These are phyloP conservation scores for Stratiomys singularior DNA, from an alignment of 2,888 invertebrate genomes.

Conservation along the genomic window DNA sequence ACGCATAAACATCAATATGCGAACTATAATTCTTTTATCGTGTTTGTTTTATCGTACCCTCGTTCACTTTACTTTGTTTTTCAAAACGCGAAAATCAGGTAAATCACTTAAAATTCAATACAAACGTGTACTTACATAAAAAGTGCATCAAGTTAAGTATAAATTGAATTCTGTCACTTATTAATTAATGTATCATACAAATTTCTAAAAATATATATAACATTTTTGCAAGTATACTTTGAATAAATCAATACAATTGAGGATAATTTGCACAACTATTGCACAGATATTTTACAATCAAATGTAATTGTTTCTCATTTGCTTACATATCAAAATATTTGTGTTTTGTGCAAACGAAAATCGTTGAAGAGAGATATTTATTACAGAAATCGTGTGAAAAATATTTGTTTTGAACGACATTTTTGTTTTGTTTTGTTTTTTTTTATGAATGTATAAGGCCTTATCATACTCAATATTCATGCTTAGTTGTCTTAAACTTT, in stretches of 20 bases:
- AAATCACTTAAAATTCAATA: too few relatives aligned
- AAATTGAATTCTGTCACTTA: too few relatives aligned
- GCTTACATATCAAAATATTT: neutral
- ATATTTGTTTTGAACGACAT: neutral
- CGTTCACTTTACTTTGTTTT: neutral
- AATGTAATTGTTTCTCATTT: neutral
- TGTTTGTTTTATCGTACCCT: neutral
- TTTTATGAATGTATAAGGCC: slow-evolving; percentile 53
- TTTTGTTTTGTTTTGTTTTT: slow-evolving; percentile 12
- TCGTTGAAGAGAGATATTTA: too few relatives aligned
- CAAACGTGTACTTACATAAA: too few relatives aligned
- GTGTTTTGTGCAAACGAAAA: too few relatives aligned
- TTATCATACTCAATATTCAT: slow-evolving; percentile 52
- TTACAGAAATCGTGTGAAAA: neutral
- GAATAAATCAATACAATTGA: neutral
- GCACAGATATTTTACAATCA: slow-evolving; percentile 14
- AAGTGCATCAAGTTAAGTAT: too few relatives aligned
- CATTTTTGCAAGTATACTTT: too few relatives aligned
- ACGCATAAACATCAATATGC: neutral
- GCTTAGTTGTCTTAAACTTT: slow-evolving; percentile 39
- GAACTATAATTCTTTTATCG: neutral
- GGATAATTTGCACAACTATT: slow-evolving; percentile 25
- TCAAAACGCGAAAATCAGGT: too few relatives aligned
- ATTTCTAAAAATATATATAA: too few relatives aligned
- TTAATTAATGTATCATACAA: too few relatives aligned